Evolutionary conservation across 1,140 invertebrate genomes (phyloP).

Genomic region (Panagrolaimus sp.): DNA sequence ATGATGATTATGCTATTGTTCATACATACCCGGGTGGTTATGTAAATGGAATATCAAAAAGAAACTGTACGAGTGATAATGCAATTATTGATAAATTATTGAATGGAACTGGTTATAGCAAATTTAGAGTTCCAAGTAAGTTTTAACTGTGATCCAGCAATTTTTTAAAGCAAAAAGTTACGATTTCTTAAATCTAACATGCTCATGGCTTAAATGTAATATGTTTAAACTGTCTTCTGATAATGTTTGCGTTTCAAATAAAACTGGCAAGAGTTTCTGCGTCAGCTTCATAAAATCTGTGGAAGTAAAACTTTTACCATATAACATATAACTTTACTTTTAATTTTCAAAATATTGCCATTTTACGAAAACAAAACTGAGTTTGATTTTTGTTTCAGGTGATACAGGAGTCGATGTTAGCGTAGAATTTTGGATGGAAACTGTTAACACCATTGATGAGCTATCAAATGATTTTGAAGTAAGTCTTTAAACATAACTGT

Average conservation of each 20-base stretch:
- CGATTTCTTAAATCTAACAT: too few species aligned
- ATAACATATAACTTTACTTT: too few species aligned
- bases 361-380: background rate
- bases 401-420: constrained; percentile 51
- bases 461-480: constrained; percentile 59
- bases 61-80: constrained; percentile 46
- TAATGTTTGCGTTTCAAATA: too few species aligned
- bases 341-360: too few species aligned
- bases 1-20: constrained; percentile 11
- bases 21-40: constrained; percentile 8
- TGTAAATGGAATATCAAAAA: background rate
- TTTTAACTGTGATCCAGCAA: constrained; percentile 2
- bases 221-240: too few species aligned
- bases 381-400: constrained; percentile 35
- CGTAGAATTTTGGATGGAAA: constrained; percentile 58
- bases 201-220: too few species aligned
- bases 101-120: constrained; percentile 56
- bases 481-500: background rate
- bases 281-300: too few species aligned
- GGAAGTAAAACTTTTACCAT: too few species aligned
- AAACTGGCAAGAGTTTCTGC: too few species aligned
- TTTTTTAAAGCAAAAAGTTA: too few species aligned
- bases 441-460: constrained; percentile 56
- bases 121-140: constrained; percentile 51
- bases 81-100: constrained; percentile 53